Evolutionary conservation across 2,797 vertebrate genomes (phyloP).

Genomic region (Sebastes minor): DNA sequence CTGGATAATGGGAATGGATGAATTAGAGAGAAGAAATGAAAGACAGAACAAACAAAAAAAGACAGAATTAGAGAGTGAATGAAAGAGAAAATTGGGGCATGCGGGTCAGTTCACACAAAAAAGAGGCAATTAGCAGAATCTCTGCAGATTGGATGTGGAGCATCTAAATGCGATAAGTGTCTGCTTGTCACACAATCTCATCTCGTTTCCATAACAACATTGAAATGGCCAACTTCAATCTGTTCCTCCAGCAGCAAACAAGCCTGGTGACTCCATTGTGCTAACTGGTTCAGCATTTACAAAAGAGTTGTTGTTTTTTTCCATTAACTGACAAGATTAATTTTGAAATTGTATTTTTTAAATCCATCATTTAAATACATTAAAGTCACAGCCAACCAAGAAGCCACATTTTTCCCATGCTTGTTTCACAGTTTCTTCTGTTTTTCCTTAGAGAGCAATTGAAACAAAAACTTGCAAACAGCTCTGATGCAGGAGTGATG

Average conservation of each 20-base stretch:
- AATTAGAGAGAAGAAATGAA: neutral
- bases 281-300: neutral
- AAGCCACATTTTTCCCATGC: neutral
- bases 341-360: neutral
- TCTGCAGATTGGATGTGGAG: conserved; percentile 42
- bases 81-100: conserved; percentile 21
- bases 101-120: conserved; percentile 48
- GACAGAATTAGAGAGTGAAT: conserved; percentile 3
- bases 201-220: conserved; percentile 84
- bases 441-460: neutral
- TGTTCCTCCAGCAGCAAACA: conserved; percentile 40
- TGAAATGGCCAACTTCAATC: conserved; percentile 66
- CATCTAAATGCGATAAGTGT: conserved; percentile 62
- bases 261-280: conserved; percentile 32
- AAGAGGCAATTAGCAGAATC: conserved; percentile 59
- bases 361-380: neutral
- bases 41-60: neutral
- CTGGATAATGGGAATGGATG: neutral
- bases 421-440: neutral
- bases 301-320: neutral
- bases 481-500: neutral
- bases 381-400: neutral
- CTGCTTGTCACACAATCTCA: conserved; percentile 66
- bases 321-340: neutral
- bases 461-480: neutral